A percentile compares a stretch with the other conserved stretches of the same genome.
phyloP scores from a whole-genome alignment of 2,797 vertebrate genomes.

The Petrocephalus sullivani region DNA sequence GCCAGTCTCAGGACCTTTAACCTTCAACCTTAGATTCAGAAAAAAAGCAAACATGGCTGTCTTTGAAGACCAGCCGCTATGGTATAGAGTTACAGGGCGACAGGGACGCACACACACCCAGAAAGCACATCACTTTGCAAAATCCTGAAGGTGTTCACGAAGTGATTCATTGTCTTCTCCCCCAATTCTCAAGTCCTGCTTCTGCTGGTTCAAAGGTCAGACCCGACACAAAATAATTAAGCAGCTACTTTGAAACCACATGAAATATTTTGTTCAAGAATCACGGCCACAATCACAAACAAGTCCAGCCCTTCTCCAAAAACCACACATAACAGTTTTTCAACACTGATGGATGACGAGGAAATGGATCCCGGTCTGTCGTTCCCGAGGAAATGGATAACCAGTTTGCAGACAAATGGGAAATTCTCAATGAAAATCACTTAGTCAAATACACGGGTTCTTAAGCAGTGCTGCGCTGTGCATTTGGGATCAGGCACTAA shows the following conservation, averaged over 20 bases:
- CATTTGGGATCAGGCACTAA: constrained; percentile 18
- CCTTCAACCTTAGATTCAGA: background rate
- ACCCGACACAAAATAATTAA: background rate
- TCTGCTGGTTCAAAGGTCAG: background rate
- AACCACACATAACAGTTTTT: background rate
- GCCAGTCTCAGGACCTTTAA: background rate
- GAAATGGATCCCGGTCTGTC: background rate
- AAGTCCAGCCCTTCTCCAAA: background rate
- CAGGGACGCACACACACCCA: background rate
- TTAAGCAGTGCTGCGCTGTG: background rate
- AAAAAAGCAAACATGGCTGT: constrained; percentile 19
- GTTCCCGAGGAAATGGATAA: too few relatives aligned
- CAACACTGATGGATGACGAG: background rate
- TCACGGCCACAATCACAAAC: background rate
- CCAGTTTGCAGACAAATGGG: background rate
- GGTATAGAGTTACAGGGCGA: background rate
- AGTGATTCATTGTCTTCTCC: background rate
- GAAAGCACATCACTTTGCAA: background rate
- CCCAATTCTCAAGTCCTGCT: background rate
- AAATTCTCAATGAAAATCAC: background rate
- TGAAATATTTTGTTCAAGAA: background rate
- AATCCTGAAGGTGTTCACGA: constrained; percentile 12
- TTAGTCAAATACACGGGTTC: background rate
- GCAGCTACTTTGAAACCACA: background rate
- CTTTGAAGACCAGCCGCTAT: constrained; percentile 15